Conservation (phyloP, 2,888 invertebrate genomes). For the Sisyra terminalis region DNA sequence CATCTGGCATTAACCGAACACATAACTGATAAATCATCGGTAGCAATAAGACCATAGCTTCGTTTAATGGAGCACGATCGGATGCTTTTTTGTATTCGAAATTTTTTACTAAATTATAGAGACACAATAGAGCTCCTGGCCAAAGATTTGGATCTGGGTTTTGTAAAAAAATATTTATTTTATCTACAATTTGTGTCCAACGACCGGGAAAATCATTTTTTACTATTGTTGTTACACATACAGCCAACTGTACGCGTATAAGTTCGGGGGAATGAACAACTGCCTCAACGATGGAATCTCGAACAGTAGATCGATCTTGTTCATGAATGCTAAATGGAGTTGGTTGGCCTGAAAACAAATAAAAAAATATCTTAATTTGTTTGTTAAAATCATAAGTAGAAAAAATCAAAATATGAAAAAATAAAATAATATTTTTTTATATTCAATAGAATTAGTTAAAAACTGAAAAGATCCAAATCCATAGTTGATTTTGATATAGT, state of each 20-base stretch:
- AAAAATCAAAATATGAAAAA: background rate
- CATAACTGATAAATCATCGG: constrained; percentile 83
- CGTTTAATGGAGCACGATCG: constrained; percentile 77
- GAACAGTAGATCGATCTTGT: constrained; percentile 84
- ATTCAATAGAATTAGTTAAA: too few species aligned
- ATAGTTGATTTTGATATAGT: too few species aligned
- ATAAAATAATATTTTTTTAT: too few species aligned
- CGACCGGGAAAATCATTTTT: constrained; percentile 90
- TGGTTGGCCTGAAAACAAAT: constrained; percentile 34
- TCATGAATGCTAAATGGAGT: constrained; percentile 82
- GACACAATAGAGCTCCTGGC: constrained; percentile 80
- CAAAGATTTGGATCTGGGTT: constrained; percentile 75
- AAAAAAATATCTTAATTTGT: background rate
- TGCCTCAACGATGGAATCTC: constrained; percentile 90
- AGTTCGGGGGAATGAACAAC: constrained; percentile 84
- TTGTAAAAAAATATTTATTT: constrained; percentile 75
- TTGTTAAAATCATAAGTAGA: background rate
- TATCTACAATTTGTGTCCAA: constrained; percentile 93
- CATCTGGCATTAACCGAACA: constrained; percentile 61
- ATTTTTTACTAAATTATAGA: constrained; percentile 90
- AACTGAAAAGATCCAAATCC: too few species aligned
- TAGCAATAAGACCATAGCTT: constrained; percentile 86
- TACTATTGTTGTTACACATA: constrained; percentile 85
- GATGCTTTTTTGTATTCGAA: constrained; percentile 81
- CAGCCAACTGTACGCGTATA: constrained; percentile 76